phyloP scores from a whole-genome alignment of 2,113 vertebrate genomes.

The Phylloscopus whistleri region DNA sequence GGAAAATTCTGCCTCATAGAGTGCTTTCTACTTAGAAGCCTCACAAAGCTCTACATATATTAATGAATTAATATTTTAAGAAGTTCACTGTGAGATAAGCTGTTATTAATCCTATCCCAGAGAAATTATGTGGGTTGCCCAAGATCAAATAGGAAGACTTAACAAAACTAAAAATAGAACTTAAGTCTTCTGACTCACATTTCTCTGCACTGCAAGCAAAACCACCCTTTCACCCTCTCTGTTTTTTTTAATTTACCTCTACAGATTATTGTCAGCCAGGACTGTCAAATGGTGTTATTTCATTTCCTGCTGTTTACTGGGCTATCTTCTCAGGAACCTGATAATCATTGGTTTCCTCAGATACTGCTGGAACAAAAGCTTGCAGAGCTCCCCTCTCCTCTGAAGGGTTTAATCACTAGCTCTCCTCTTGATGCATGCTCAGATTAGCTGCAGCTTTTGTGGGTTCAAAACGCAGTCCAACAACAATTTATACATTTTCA shows the following conservation, averaged over 20 bases:
- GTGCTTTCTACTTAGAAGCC: slow-evolving; percentile 4
- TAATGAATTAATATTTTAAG: slow-evolving; percentile 58
- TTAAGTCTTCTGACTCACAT: slow-evolving; percentile 40
- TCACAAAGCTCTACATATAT: slow-evolving; percentile 26
- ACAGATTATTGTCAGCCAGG: slow-evolving; percentile 10
- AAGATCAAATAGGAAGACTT: slow-evolving; percentile 46
- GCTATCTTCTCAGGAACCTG: slow-evolving; percentile 15
- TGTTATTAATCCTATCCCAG: slow-evolving; percentile 40
- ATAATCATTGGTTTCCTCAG: slow-evolving; percentile 1
- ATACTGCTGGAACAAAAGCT: neutral
- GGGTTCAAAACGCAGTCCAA: slow-evolving; percentile 3
- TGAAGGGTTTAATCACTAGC: slow-evolving; percentile 37
- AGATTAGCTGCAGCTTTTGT: slow-evolving; percentile 19
- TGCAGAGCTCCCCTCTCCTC: neutral
- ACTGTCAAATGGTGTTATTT: neutral
- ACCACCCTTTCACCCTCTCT: neutral
- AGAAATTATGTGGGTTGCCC: slow-evolving; percentile 47
- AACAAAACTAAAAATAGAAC: slow-evolving; percentile 43
- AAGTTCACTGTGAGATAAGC: slow-evolving; percentile 29
- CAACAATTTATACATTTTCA: neutral
- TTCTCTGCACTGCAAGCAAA: slow-evolving; percentile 12
- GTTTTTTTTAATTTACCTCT: slow-evolving; percentile 17
- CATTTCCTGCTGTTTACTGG: slow-evolving; percentile 3
- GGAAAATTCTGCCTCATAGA: slow-evolving; percentile 11
- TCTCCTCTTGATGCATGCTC: neutral